Conservation (phyloP, 2,888 invertebrate species). For the Leptopterna dolabrata region DNA sequence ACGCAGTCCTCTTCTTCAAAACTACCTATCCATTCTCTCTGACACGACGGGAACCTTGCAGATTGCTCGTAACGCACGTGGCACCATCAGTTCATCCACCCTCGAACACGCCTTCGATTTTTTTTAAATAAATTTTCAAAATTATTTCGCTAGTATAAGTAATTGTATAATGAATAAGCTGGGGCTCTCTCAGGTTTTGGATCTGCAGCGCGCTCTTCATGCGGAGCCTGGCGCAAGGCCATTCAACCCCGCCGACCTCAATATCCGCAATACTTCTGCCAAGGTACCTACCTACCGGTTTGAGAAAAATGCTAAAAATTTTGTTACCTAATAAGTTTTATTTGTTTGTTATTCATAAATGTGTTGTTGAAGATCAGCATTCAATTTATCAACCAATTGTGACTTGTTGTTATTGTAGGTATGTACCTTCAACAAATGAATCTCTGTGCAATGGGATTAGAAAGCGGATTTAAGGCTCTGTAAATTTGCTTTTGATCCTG, state of each 20-base stretch:
- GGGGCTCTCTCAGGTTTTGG: slow-evolving; percentile 74
- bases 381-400: too few species aligned
- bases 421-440: too few species aligned
- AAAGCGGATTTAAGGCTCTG: too few species aligned
- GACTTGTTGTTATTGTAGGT: too few species aligned
- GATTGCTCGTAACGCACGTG: neutral
- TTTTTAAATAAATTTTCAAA: too few species aligned
- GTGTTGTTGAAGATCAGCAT: too few species aligned
- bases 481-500: too few species aligned
- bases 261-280: slow-evolving; percentile 52
- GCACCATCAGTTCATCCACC: too few species aligned
- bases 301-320: neutral
- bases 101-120: too few species aligned
- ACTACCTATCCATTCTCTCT: neutral
- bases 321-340: neutral
- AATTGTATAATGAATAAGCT: neutral
- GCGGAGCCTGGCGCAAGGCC: slow-evolving; percentile 72
- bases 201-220: slow-evolving; percentile 83
- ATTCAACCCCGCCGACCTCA: slow-evolving; percentile 58
- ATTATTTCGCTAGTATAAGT: neutral
- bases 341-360: too few species aligned
- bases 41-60: neutral
- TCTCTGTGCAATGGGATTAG: too few species aligned
- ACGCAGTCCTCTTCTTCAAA: neutral
- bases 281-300: slow-evolving; percentile 44